Base-by-base conservation (phyloP, 2,797 vertebrate species). In the Ataeniobius toweri region DNA sequence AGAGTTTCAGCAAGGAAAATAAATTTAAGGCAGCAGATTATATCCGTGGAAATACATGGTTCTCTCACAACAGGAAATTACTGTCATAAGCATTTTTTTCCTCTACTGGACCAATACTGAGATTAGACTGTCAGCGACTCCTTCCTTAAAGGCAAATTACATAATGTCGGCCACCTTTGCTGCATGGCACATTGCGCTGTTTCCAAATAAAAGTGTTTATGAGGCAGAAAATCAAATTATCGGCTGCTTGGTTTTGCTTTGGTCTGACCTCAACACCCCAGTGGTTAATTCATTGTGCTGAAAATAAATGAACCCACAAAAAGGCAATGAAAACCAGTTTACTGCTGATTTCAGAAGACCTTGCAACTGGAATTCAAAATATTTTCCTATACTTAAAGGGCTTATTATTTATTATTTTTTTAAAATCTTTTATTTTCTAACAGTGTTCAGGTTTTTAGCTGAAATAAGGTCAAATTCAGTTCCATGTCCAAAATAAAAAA, bases 221-320 rank as follows among this genome's bases (percentile, higher is more conserved):
- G 90, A 89, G 92, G 91, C 93, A 95, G 93, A 93, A 95, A 94
- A 95, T 94, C 88, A 94, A 94, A 93, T 94, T 86, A 92, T 77
- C 90, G 89, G 78, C 87, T 89, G 86, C 80, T 85, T 89, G 88
- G 83, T 94, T 94, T 93, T 88, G 77, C 86, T 87, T 86, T 85
- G 84, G 76, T 92, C 90, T 85, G 75, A 88, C 91, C 88, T 90
- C 86, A 86, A 90, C 89, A 89, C 91, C 82, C 84, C 75, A 83
- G 83, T 83, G 91, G 79, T 81, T 90, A 86, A 79, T 92, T 93
- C 87, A 89, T 89, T 84, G 82, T 82, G 86, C 85, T 89, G 88
- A 89, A 93, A 94, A 93, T 88, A 86, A 94, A 93, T 85, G 84
- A 90, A 82, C 78, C 84, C 65, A 73, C 84, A 86, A 81, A 85